Base-by-base conservation (phyloP, 1,140 invertebrate genomes). In the Polypedilum vanderplanki region DNA sequence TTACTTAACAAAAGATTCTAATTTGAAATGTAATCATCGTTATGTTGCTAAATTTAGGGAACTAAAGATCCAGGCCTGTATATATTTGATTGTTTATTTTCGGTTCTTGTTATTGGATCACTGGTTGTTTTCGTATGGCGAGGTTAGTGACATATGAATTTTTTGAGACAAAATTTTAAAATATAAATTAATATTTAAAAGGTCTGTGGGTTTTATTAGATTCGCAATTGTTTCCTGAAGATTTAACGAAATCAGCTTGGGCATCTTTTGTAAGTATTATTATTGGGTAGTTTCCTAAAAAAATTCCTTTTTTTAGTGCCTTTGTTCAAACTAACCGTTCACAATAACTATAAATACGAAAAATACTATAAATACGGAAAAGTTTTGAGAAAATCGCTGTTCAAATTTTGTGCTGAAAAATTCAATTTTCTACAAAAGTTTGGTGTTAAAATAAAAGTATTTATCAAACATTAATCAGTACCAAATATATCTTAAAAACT, bases 121-220 rank as follows among this genome's bases (percentile, higher is more conserved):
- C 84, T 95, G 75, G 92, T 95, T 24, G 92, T 95, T 0, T 92
- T 93, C 79, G 92, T 93, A 10, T 96, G 94, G 94, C 85, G 93
- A 79, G 93, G 46, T 57, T 4, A 46, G 8, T n/a, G 15, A n/a
- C 41, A 7, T 3, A 57, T n/a, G n/a, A 12, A 57, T 46, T 3
- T 10, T 3, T 46, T 3, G 9, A 2, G 15, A 46, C 41, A 46
- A 10, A 15, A 46, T 10, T 8, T 4, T 33, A 33, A 33, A 33
- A 3, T 33, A 33, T 33, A 3, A 33, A 33, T 33, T 33, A 5
- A 33, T 3, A 33, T 33, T 33, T 33, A n/a, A 57, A 57, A 57
- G 46, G 94, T 40, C 86, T 88, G 20, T 96, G 93, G 92, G 88
- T 88, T 7, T 83, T 94, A 65, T 84, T 94, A 70, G 93, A 95